Conservation (phyloP, 2,797 vertebrate genomes). For the Pipistrellus pygmaeus region DNA sequence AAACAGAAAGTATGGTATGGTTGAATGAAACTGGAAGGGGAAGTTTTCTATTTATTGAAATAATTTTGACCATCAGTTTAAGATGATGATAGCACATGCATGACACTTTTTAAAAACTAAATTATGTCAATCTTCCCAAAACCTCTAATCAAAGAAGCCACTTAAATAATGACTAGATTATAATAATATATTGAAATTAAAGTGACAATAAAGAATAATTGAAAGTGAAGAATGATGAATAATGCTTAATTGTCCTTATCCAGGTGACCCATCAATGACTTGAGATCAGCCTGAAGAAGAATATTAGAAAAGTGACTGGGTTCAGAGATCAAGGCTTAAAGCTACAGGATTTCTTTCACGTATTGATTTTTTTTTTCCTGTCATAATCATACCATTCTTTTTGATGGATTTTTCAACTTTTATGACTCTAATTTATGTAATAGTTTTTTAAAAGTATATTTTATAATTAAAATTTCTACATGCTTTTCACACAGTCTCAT, state of each 20-base stretch:
- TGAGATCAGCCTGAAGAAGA: neutral
- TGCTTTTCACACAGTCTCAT: slow-evolving; percentile 63
- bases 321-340: slow-evolving; percentile 1
- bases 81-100: neutral
- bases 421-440: slow-evolving; percentile 79
- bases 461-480: slow-evolving; percentile 79
- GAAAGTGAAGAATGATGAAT: slow-evolving; percentile 29
- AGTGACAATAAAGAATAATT: slow-evolving; percentile 32
- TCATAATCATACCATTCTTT: slow-evolving; percentile 48
- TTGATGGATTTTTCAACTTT: slow-evolving; percentile 66
- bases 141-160: slow-evolving; percentile 39
- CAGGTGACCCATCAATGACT: neutral
- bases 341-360: slow-evolving; percentile 22
- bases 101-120: neutral
- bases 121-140: neutral
- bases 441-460: slow-evolving; percentile 77
- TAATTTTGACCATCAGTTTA: slow-evolving; percentile 41
- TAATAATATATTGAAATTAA: slow-evolving; percentile 4
- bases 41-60: slow-evolving; percentile 22
- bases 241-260: neutral
- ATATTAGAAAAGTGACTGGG: neutral
- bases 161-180: slow-evolving; percentile 24
- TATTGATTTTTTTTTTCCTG: slow-evolving; percentile 10
- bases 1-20: neutral
- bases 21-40: neutral